Conservation (phyloP, 2,888 invertebrate genomes). For the Lasioglossum marginatum region DNA sequence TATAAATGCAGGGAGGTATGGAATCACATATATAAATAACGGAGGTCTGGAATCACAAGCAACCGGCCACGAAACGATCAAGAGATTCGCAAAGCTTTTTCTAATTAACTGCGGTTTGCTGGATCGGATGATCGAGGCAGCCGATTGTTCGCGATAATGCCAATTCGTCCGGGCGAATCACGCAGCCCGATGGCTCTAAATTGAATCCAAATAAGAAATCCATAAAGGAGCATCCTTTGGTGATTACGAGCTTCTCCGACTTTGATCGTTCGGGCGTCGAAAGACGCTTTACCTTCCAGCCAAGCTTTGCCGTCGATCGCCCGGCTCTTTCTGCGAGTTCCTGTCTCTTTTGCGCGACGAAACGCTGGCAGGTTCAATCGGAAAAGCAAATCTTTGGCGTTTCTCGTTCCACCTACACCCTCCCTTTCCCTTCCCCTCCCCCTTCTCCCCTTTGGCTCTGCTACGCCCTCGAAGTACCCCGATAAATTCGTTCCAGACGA, state of each 20-base stretch:
- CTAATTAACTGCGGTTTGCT: constrained; percentile 26
- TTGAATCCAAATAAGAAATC: constrained; percentile 83
- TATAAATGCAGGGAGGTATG: too few species aligned
- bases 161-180: constrained; percentile 73
- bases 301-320: constrained; percentile 51
- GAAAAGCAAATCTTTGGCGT: constrained; percentile 82
- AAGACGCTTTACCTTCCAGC: constrained; percentile 76
- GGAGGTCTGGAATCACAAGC: neutral
- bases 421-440: neutral
- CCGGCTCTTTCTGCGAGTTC: constrained; percentile 38
- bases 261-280: constrained; percentile 82
- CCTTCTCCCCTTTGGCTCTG: neutral
- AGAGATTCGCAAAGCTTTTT: neutral
- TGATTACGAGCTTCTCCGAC: constrained; percentile 77
- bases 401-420: constrained; percentile 54
- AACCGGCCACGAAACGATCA: neutral
- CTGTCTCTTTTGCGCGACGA: constrained; percentile 47
- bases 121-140: constrained; percentile 39
- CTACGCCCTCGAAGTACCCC: constrained; percentile 61
- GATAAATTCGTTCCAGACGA: constrained; percentile 76
- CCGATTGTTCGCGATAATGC: constrained; percentile 56
- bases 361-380: constrained; percentile 80
- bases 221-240: constrained; percentile 82
- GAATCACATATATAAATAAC: too few species aligned
- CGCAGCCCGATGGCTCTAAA: constrained; percentile 79